phyloP scores from a whole-genome alignment of 2,797 vertebrate genomes.

The Lacerta agilis region DNA sequence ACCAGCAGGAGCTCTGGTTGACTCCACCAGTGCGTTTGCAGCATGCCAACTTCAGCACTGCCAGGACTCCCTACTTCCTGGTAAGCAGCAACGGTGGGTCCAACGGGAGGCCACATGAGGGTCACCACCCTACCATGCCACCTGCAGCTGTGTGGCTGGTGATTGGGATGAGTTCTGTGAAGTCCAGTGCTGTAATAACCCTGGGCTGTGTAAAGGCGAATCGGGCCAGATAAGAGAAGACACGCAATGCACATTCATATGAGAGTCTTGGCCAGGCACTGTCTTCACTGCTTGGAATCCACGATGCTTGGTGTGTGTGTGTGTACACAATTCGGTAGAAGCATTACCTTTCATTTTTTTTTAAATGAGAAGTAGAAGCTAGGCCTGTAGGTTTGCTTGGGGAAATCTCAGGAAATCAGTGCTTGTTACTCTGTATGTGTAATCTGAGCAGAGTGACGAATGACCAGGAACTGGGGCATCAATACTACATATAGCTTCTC shows the following conservation, averaged over 20 bases:
- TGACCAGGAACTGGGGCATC: not conserved
- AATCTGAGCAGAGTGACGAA: not conserved
- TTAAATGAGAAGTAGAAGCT: not conserved
- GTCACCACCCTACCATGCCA: too few relatives aligned
- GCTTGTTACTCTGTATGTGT: not conserved
- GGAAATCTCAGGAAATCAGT: too few relatives aligned
- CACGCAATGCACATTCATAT: not conserved
- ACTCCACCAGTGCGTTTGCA: too few relatives aligned
- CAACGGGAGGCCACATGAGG: too few relatives aligned
- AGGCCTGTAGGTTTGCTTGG: not conserved
- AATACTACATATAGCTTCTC: not conserved
- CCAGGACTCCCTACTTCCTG: too few relatives aligned
- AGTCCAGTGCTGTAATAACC: too few relatives aligned
- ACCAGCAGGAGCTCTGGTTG: too few relatives aligned
- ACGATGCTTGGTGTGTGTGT: not conserved
- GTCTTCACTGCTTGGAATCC: not conserved
- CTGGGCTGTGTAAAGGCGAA: not conserved
- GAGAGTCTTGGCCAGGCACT: too few relatives aligned
- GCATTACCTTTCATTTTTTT: too few relatives aligned
- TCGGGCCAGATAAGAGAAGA: not conserved
- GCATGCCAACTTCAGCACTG: too few relatives aligned
- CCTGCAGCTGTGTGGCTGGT: too few relatives aligned
- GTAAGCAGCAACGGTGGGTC: too few relatives aligned
- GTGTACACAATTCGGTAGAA: not conserved
- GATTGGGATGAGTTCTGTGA: not conserved